phyloP scores from a whole-genome alignment of 2,113 vertebrate genomes.

The Spilogale gracilis region DNA sequence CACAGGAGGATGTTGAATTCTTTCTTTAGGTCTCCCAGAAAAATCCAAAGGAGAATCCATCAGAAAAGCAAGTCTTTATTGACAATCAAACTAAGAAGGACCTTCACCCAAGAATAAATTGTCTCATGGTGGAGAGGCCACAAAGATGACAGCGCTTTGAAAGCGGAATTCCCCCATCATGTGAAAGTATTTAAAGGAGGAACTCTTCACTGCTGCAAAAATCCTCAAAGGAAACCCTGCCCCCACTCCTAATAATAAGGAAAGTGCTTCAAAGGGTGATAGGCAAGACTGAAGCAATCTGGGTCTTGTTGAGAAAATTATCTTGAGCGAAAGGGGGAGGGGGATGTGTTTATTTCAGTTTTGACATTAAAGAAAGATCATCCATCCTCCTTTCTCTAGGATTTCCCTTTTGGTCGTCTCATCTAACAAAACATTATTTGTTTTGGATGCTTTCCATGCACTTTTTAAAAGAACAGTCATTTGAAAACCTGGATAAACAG shows the following conservation, averaged over 20 bases:
- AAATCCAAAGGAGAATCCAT: constrained; percentile 44
- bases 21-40: constrained; percentile 27
- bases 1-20: neutral
- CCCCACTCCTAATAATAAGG: constrained; percentile 82
- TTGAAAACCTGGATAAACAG: constrained; percentile 84
- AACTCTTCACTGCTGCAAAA: constrained; percentile 83
- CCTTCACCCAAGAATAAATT: constrained; percentile 71
- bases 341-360: constrained; percentile 86
- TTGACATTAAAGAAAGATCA: constrained; percentile 88
- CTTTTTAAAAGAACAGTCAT: constrained; percentile 84
- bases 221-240: constrained; percentile 84
- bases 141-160: constrained; percentile 77
- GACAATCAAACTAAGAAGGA: constrained; percentile 71
- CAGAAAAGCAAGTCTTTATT: constrained; percentile 64
- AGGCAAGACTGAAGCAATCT: constrained; percentile 87
- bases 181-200: constrained; percentile 86
- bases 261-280: constrained; percentile 87
- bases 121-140: constrained; percentile 69
- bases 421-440: constrained; percentile 84
- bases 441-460: constrained; percentile 85
- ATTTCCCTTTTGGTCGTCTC: constrained; percentile 84
- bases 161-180: constrained; percentile 77
- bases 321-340: constrained; percentile 82
- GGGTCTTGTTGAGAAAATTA: constrained; percentile 88
- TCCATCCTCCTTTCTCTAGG: constrained; percentile 84